These are phyloP conservation scores for Brachionus sp. DNA, from an alignment of 1,140 invertebrate species.

Conservation along the genomic window DNA sequence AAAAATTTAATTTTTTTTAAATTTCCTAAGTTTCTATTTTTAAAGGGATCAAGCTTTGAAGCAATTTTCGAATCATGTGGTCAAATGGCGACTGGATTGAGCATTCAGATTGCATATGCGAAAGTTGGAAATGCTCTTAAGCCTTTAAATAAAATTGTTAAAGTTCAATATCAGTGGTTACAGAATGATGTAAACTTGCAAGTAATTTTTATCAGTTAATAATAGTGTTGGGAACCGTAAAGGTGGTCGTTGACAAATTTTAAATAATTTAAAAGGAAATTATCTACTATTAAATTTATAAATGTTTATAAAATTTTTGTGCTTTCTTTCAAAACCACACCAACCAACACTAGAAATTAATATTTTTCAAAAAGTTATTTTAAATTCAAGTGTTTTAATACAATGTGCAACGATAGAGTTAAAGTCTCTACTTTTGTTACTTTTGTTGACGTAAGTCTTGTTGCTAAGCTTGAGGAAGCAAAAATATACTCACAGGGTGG, in stretches of 20 bases:
- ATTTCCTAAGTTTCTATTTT: neutral
- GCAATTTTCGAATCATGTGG: constrained; percentile 1
- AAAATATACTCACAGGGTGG: neutral
- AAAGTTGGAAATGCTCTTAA: constrained; percentile 14
- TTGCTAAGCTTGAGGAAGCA: neutral
- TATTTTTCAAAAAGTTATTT: neutral
- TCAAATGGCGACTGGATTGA: neutral
- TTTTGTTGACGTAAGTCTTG: neutral
- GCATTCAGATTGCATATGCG: constrained; percentile 24
- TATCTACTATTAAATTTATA: too few species aligned
- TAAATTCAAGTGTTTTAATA: neutral
- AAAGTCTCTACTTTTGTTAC: constrained; percentile 20
- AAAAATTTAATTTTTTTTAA: neutral
- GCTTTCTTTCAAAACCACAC: neutral
- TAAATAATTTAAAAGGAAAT: too few species aligned
- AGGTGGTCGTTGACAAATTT: too few species aligned
- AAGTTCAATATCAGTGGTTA: neutral
- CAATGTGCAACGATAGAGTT: neutral
- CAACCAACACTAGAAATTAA: neutral
- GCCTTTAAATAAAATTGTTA: neutral
- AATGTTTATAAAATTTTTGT: too few species aligned
- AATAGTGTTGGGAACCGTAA: neutral
- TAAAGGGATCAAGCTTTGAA: neutral
- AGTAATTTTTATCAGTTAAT: neutral
- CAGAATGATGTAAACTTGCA: neutral